A percentile compares a stretch with the other conserved stretches of the same genome.
These are phyloP conservation scores for Drosophila hydei DNA, from an alignment of 1,140 invertebrate genomes.

Conservation along the genomic window DNA sequence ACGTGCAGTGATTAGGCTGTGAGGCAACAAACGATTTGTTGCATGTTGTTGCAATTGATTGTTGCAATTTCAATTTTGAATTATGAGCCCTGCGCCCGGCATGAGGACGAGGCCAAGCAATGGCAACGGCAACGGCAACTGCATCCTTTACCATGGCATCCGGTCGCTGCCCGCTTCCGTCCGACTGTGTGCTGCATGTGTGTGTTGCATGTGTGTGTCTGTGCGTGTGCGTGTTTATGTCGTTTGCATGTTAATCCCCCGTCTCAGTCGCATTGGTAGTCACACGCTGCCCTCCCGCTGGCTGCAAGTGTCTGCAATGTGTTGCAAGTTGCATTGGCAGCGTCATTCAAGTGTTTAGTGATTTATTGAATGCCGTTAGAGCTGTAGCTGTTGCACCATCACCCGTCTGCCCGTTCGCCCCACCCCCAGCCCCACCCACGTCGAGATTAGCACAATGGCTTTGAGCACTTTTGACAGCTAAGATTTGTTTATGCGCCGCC, in stretches of 20 bases:
- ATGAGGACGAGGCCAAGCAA: constrained; percentile 13
- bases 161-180: constrained; percentile 55
- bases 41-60: constrained; percentile 83
- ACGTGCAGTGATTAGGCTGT: constrained; percentile 75
- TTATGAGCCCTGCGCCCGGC: constrained; percentile 57
- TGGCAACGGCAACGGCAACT: constrained; percentile 28
- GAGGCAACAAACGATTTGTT: constrained; percentile 76
- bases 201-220: neutral
- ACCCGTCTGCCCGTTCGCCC: neutral
- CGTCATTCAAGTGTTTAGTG: constrained; percentile 83
- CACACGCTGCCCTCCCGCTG: neutral
- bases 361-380: constrained; percentile 83
- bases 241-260: constrained; percentile 52
- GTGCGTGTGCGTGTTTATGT: constrained; percentile 31
- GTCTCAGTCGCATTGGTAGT: constrained; percentile 14
- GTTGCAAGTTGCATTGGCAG: constrained; percentile 81
- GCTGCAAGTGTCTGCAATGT: constrained; percentile 59
- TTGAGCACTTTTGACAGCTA: constrained; percentile 81
- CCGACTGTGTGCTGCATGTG: constrained; percentile 1
- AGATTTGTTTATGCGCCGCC: constrained; percentile 73
- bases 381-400: constrained; percentile 29
- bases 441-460: constrained; percentile 79
- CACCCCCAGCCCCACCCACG: neutral
- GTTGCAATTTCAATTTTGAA: constrained; percentile 84
- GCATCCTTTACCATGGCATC: constrained; percentile 61